phyloP scores from a whole-genome alignment of 2,888 invertebrate genomes.

The Monochamus alternatus region DNA sequence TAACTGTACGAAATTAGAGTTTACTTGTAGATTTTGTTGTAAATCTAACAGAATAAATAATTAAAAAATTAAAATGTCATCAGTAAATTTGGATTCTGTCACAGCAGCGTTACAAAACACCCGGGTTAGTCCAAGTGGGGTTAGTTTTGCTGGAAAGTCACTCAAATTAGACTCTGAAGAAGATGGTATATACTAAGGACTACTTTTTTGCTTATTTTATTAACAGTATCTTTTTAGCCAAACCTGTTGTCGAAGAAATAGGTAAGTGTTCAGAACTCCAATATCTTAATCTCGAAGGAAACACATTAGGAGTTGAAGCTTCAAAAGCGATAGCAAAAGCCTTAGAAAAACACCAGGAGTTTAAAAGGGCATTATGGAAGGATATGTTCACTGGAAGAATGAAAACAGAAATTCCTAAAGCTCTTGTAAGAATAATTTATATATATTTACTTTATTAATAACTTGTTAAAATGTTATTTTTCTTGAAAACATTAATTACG shows the following conservation, averaged over 20 bases:
- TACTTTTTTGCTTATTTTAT: neutral
- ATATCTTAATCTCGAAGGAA: constrained; percentile 90
- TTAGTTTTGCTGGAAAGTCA: constrained; percentile 87
- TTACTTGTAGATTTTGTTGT: too few relatives aligned
- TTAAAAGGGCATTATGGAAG: constrained; percentile 91
- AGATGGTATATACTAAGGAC: constrained; percentile 77
- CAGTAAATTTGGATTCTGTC: constrained; percentile 73
- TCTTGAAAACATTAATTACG: neutral
- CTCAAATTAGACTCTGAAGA: constrained; percentile 84
- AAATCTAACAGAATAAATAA: neutral
- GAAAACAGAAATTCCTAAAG: constrained; percentile 95
- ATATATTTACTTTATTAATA: neutral
- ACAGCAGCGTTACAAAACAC: constrained; percentile 71
- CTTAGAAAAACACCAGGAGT: constrained; percentile 83
- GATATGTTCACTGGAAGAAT: constrained; percentile 97
- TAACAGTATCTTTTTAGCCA: constrained; percentile 71
- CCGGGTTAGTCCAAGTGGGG: constrained; percentile 74
- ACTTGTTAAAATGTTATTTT: neutral
- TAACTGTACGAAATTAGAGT: too few relatives aligned
- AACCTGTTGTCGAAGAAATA: constrained; percentile 84
- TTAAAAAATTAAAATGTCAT: constrained; percentile 41
- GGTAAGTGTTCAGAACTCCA: constrained; percentile 79
- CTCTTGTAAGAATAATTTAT: constrained; percentile 77
- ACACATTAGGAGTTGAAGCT: constrained; percentile 93
- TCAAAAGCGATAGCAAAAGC: constrained; percentile 89